These are phyloP conservation scores for Gymnoscopelus braueri DNA, from an alignment of 2,797 vertebrate genomes.

Conservation along the genomic window DNA sequence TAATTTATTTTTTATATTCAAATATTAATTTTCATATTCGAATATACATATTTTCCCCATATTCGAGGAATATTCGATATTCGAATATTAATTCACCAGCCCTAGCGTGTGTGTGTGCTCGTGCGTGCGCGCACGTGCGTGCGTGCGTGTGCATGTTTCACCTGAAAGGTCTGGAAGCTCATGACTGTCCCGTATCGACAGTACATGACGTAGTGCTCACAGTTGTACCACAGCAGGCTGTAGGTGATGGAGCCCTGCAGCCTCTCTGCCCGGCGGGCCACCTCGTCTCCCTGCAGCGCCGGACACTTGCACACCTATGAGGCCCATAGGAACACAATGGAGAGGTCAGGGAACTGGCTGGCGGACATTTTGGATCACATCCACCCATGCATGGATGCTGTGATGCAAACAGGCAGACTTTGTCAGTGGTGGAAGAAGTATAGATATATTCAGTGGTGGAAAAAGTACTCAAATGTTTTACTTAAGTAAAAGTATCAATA, in stretches of 20 bases:
- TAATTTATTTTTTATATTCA: too few species aligned
- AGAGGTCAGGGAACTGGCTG: not conserved
- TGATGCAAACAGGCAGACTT: too few species aligned
- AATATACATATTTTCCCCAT: too few species aligned
- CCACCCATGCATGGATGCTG: too few species aligned
- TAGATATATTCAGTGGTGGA: too few species aligned
- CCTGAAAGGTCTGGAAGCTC: slow-evolving; percentile 93
- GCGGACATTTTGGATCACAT: not conserved
- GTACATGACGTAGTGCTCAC: slow-evolving; percentile 94
- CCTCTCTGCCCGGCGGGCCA: slow-evolving; percentile 87
- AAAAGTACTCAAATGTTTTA: too few species aligned
- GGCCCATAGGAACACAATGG: not conserved
- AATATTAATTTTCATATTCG: too few species aligned
- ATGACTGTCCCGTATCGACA: slow-evolving; percentile 86
- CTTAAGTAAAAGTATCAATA: too few species aligned
- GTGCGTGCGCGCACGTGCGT: not conserved
- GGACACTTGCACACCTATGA: slow-evolving; percentile 72
- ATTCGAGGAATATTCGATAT: too few species aligned
- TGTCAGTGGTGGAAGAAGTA: too few species aligned
- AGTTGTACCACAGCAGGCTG: slow-evolving; percentile 96
- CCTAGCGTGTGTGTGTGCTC: not conserved
- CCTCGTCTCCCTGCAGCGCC: slow-evolving; percentile 84
- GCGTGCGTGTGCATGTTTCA: slow-evolving; percentile 52
- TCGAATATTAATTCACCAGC: too few species aligned
- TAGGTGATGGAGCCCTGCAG: slow-evolving; percentile 83